Base-by-base conservation (phyloP, 2,888 invertebrate genomes). In the Epinotia bilunana region DNA sequence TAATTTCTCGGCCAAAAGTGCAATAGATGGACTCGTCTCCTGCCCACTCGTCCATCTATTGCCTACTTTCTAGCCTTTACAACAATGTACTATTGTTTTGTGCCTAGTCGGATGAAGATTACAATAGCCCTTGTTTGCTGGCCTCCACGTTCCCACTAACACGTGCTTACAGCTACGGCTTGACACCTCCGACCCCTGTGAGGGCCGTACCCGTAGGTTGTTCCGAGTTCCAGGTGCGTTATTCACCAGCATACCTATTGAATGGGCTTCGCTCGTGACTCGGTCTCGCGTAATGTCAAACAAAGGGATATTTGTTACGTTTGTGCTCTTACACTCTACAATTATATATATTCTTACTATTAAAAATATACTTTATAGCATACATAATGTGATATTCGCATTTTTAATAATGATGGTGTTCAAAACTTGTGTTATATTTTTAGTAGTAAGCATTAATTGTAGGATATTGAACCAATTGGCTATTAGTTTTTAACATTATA, bases 261-360 rank as follows among this genome's bases (percentile, higher is more conserved):
- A 65, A 20, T 64, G 64, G 20, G 72, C 65, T 72, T 73, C 58
- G 39, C 53, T 60, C 60, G 65, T 73, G 65, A 61, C 53, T 49
- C 46, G 16, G 65, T 73, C 60, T 65, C 64, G 57, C 57, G 20
- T 13, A 58, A 9, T 9, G 18, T 64, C 49, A 58, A 57, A 28
- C 60, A 49, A 70, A 49, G 9, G 7, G 4, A 12, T n/a, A n/a
- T n/a, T 9, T n/a, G 23, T 49, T 23, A 28, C 57, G 63, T 72
- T 64, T 64, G 72, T 64, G 72, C 63, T 18, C 72, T 72, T 72
- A 72, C 72, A 72, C 64, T 72, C 57, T 72, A 49, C 20, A 60
- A 28, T 72, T 12, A 65, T 72, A 28, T 28, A 1, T 28, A 28
- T 28, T 23, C 64, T 72, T 72, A 64, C 58, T 64, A 64, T 46